Evolutionary conservation across 2,888 invertebrate species (phyloP).

Genomic region (Thymelicus lineola): DNA sequence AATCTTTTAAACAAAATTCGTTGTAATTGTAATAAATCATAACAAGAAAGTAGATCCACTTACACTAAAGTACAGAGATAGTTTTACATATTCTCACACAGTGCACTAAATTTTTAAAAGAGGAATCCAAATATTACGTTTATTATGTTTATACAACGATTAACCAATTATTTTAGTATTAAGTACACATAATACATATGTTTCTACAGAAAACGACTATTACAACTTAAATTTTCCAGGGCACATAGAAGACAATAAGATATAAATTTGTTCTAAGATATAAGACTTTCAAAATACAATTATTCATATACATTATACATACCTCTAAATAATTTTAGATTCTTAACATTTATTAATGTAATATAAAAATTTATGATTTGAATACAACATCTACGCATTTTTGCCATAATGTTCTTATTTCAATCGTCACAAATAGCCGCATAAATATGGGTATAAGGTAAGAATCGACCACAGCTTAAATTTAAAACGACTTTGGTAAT

Average conservation of each 20-base stretch:
- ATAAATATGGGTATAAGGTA: background rate
- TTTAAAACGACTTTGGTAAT: background rate
- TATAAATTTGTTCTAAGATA: slow-evolving; percentile 31
- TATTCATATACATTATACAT: slow-evolving; percentile 28
- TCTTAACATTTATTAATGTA: slow-evolving; percentile 25
- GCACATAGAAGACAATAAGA: slow-evolving; percentile 23
- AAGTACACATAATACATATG: slow-evolving; percentile 19
- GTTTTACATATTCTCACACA: slow-evolving; percentile 23
- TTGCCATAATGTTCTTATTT: slow-evolving; percentile 8
- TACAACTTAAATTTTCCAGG: slow-evolving; percentile 21
- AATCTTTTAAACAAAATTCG: slow-evolving; percentile 16
- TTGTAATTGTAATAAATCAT: slow-evolving; percentile 10
- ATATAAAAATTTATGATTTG: slow-evolving; percentile 30
- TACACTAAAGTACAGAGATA: slow-evolving; percentile 15
- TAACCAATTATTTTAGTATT: slow-evolving; percentile 11
- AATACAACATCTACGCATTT: slow-evolving; percentile 19
- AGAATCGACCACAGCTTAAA: slow-evolving; percentile 1
- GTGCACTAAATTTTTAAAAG: slow-evolving; percentile 26
- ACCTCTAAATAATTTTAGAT: slow-evolving; percentile 22
- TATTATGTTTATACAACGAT: slow-evolving; percentile 3
- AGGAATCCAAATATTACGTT: slow-evolving; percentile 17
- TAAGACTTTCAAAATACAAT: slow-evolving; percentile 35
- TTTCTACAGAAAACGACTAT: slow-evolving; percentile 25
- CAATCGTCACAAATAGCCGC: slow-evolving; percentile 2
- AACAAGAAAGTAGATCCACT: slow-evolving; percentile 12